Percentiles rank a stretch among this genome's conserved stretches.
Evolutionary conservation across 2,888 invertebrate genomes (phyloP).

Genomic region (Brachynemurus nebulosus): DNA sequence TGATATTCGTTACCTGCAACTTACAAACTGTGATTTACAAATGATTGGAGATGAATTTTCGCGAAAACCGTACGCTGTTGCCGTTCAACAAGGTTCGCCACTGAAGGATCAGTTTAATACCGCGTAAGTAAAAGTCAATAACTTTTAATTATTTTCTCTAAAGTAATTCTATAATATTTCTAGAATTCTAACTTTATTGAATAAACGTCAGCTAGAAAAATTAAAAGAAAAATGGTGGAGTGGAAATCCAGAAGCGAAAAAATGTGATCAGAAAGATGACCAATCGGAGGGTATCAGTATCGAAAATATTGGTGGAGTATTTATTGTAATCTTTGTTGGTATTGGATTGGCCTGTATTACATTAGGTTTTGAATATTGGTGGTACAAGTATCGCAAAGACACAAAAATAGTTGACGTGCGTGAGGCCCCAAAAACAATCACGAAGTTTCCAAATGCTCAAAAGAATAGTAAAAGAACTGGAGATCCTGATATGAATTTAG

Average conservation of each 20-base stretch:
- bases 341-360: constrained; percentile 85
- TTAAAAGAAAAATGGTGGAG: constrained; percentile 97
- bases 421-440: constrained; percentile 30
- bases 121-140: constrained; percentile 51
- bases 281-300: constrained; percentile 96
- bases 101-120: constrained; percentile 89
- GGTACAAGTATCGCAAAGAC: constrained; percentile 65
- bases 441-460: neutral
- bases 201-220: constrained; percentile 82
- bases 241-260: constrained; percentile 60
- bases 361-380: constrained; percentile 87
- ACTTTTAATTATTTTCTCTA: neutral
- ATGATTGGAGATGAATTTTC: constrained; percentile 95
- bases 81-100: constrained; percentile 91
- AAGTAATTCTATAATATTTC: constrained; percentile 17
- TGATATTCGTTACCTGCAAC: constrained; percentile 58
- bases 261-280: constrained; percentile 77
- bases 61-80: constrained; percentile 92
- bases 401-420: constrained; percentile 46
- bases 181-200: constrained; percentile 86
- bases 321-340: constrained; percentile 93
- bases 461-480: neutral
- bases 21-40: constrained; percentile 79
- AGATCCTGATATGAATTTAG: neutral
- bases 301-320: constrained; percentile 95